Evolutionary conservation across 2,113 vertebrate species (phyloP).

Genomic region (Psilopogon haemacephalus): DNA sequence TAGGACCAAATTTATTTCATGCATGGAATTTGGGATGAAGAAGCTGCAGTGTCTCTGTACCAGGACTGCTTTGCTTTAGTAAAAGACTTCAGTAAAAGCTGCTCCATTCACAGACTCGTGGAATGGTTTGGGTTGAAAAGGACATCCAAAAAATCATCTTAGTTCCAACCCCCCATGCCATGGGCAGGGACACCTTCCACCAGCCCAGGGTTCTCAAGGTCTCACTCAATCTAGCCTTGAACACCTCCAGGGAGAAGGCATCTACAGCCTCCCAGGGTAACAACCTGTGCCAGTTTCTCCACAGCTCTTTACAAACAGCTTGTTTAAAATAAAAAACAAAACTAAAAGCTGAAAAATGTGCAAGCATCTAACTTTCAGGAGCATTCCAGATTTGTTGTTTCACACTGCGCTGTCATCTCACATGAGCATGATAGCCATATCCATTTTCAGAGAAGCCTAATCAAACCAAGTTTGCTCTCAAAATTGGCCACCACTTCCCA

Average conservation of each 20-base stretch:
- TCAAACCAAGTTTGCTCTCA: slow-evolving; percentile 15
- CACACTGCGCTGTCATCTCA: background rate
- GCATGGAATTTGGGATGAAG: background rate
- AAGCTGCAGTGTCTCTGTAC: background rate
- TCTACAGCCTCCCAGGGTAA: too few relatives aligned
- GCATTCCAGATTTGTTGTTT: background rate
- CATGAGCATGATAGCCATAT: background rate
- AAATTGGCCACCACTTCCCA: slow-evolving; percentile 68
- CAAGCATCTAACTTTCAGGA: background rate
- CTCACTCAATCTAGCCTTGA: too few relatives aligned
- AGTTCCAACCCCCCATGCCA: too few relatives aligned
- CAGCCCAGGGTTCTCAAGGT: too few relatives aligned
- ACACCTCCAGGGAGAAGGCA: too few relatives aligned
- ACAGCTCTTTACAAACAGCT: background rate
- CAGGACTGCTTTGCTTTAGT: background rate
- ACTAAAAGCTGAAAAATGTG: background rate
- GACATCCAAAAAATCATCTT: too few relatives aligned
- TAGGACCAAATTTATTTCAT: background rate
- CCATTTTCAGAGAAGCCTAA: slow-evolving; percentile 26
- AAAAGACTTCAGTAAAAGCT: background rate
- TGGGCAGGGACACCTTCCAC: too few relatives aligned
- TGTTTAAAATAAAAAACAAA: background rate
- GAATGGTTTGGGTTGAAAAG: too few relatives aligned
- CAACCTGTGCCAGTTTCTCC: too few relatives aligned
- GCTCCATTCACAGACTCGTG: too few relatives aligned